A percentile compares a stretch with the other conserved stretches of the same genome.
phyloP scores from a whole-genome alignment of 1,140 invertebrate genomes.

The Caenorhabditis brenneri region DNA sequence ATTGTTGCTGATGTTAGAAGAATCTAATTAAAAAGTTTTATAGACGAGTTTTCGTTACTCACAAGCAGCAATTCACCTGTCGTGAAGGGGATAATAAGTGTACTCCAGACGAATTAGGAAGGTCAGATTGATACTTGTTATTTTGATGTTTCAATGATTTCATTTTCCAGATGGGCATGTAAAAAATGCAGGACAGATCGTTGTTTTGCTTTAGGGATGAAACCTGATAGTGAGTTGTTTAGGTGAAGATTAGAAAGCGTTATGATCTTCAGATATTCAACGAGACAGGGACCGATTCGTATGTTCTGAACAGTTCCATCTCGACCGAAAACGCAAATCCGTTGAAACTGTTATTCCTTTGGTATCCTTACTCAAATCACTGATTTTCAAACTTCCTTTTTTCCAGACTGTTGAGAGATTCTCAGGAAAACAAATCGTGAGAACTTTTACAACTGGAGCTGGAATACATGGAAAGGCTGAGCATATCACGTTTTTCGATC shows the following conservation, averaged over 20 bases:
- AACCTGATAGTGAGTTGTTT: slow-evolving; percentile 18
- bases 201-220: neutral
- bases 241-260: neutral
- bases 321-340: neutral
- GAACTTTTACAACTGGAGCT: neutral
- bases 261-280: neutral
- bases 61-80: neutral
- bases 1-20: neutral
- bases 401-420: neutral
- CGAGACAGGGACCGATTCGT: neutral
- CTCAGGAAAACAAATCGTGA: neutral
- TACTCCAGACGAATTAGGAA: slow-evolving; percentile 17
- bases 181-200: neutral
- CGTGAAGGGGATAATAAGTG: slow-evolving; percentile 14
- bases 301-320: neutral
- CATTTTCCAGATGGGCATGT: neutral
- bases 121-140: neutral
- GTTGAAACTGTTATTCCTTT: neutral
- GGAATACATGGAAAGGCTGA: neutral
- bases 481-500: neutral
- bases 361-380: neutral
- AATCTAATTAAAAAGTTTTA: neutral
- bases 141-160: neutral
- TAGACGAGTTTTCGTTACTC: neutral
- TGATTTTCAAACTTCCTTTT: neutral